Evolutionary conservation across 1,140 invertebrate genomes (phyloP).

Genomic region (Diorhabda sublineata): DNA sequence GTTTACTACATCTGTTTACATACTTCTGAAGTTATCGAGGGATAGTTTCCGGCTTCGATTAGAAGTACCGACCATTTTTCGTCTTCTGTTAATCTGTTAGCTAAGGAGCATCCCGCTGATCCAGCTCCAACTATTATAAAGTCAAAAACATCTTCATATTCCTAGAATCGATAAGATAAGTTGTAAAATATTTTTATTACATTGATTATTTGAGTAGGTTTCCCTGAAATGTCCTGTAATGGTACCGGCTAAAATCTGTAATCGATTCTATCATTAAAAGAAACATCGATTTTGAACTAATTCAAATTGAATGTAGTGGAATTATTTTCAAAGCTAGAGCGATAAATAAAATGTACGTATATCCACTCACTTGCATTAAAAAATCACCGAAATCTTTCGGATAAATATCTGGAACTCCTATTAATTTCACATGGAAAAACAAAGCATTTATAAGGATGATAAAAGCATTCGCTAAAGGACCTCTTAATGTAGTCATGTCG

Average conservation of each 20-base stretch:
- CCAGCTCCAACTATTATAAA: conserved; percentile 87
- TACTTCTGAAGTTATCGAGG: conserved; percentile 25
- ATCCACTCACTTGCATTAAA: conserved; percentile 23
- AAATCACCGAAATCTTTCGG: conserved; percentile 23
- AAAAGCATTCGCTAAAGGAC: conserved; percentile 26
- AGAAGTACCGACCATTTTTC: conserved; percentile 47
- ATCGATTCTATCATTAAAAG: no score
- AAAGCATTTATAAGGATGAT: conserved; percentile 26
- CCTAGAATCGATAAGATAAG: conserved; percentile 9
- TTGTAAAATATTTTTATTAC: no score
- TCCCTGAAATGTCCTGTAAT: neutral
- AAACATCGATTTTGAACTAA: no score
- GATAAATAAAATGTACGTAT: no score
- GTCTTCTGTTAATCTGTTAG: conserved; percentile 50
- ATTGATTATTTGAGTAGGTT: no score
- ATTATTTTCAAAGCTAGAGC: no score
- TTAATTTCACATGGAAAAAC: conserved; percentile 27
- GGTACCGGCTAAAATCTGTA: no score
- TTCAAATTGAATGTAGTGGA: no score
- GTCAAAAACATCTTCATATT: conserved; percentile 55
- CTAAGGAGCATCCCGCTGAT: conserved; percentile 72
- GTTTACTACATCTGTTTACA: neutral
- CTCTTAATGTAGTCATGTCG: conserved; percentile 23
- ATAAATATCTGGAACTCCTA: conserved; percentile 22
- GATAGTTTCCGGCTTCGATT: conserved; percentile 46